Percentiles rank a stretch among this genome's conserved stretches.
phyloP scores from a whole-genome alignment of 2,888 invertebrate genomes.

The Strigamia maritima region DNA sequence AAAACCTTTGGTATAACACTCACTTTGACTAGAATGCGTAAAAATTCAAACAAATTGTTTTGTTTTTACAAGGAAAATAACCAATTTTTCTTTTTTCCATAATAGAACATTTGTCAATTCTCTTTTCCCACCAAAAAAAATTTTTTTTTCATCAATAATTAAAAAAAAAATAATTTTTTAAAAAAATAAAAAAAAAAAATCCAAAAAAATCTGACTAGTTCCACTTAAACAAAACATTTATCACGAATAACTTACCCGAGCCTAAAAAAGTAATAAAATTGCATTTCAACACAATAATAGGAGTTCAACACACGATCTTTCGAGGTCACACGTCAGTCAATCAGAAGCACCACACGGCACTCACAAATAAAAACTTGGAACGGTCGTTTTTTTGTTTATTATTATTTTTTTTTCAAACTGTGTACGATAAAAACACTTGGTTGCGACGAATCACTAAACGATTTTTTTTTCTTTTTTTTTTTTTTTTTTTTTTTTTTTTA shows the following conservation, averaged over 20 bases:
- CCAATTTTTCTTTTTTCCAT: neutral
- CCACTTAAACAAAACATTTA: conserved; percentile 10
- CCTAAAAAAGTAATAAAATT: conserved; percentile 2
- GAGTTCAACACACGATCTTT: conserved; percentile 15
- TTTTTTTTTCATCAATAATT: too few relatives aligned
- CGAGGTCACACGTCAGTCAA: conserved; percentile 6
- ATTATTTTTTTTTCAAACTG: neutral
- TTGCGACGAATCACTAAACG: conserved; percentile 15
- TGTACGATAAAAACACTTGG: conserved; percentile 15
- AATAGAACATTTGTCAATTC: neutral
- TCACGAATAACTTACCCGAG: neutral
- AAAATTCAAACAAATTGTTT: neutral
- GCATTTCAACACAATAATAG: conserved; percentile 15
- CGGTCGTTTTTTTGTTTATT: neutral
- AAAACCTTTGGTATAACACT: neutral
- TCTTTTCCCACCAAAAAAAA: neutral
- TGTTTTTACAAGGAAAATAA: neutral
- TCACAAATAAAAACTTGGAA: conserved; percentile 15
- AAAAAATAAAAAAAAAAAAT: neutral
- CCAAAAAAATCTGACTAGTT: neutral
- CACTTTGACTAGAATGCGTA: conserved; percentile 12
- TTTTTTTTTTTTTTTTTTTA: neutral
- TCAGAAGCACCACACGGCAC: conserved; percentile 5
- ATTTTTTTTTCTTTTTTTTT: neutral
- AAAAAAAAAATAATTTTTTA: neutral